Evolutionary conservation across 2,888 invertebrate genomes (phyloP), one percentile per base, ranked within the genome.

Genomic region (Sarcophaga variegata): DNA sequence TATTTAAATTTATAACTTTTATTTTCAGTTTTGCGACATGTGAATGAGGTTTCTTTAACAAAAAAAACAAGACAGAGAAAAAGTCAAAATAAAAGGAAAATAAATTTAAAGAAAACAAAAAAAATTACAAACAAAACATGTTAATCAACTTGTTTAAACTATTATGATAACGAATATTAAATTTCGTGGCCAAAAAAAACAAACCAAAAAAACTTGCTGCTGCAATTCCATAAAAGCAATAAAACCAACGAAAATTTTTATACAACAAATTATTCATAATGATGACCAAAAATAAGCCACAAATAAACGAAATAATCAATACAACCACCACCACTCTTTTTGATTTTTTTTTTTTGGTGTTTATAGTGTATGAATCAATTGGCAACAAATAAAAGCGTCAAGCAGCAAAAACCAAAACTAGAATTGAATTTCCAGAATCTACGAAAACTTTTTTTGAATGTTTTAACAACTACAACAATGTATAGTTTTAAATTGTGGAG

Each of bases 1-100:
- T 74, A 83, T 83, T 83, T 54, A 69, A 72, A 69, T 74, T 72
- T 83, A 67, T 64, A 72, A 78, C 72, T 78, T 79, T 83, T 78
- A 69, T 79, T 74, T 83, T 83, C 67, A 63, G 62, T 74, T 71
- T 67, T 59, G 71, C 82, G 54, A 76, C 63, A 67, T 22, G 67
- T 67, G 74, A 60, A 20, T 81, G 64, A 17, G 22, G 71, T 59
- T 64, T 71, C 64, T 59, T 25, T 20, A 64, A 72, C 22, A 22
- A 22, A n/a, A 27, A 66, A 47, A 66, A 12, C 8, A 63, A 22
- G 37, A 77, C 37, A 60, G 66, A 81, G 12, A 27, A 62, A 37
- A n/a, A 20, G 37, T 12, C 10, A 14, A 12, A 72, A 74, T 25
- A 64, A 54, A 45, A 66, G 17, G 4, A 17, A 54, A 54, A 37